Evolutionary conservation across 2,113 vertebrate species (phyloP).

Genomic region (Pseudonaja textilis): DNA sequence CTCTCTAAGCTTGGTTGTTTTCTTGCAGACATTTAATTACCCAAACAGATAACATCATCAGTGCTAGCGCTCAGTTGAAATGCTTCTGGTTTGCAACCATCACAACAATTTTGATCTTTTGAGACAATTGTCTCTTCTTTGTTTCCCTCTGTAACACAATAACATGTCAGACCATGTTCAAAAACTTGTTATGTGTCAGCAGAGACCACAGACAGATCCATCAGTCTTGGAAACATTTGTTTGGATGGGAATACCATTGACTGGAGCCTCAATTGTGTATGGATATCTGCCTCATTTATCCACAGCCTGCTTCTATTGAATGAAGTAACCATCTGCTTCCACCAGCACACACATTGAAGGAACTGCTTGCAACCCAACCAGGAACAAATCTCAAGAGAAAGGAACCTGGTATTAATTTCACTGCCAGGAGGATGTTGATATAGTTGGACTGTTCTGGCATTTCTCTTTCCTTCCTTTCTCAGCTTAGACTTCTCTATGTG

Average conservation of each 20-base stretch:
- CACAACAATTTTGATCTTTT: not conserved
- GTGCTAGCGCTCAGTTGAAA: not conserved
- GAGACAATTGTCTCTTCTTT: not conserved
- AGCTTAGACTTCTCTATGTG: not conserved
- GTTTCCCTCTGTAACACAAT: constrained; percentile 71
- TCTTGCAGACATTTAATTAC: not conserved
- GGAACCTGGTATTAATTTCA: not conserved
- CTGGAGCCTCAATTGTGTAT: constrained; percentile 74
- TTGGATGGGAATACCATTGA: constrained; percentile 81
- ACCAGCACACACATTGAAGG: not conserved
- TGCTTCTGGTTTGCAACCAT: not conserved
- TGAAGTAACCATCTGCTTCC: not conserved
- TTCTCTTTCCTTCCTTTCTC: accelerated
- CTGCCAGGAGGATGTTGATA: not conserved
- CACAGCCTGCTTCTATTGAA: constrained; percentile 65
- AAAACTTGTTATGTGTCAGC: constrained; percentile 74
- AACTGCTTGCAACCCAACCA: not conserved
- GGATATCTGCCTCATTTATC: constrained; percentile 81
- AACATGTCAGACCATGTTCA: constrained; percentile 71
- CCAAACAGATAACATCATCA: not conserved
- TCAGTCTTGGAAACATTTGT: constrained; percentile 77
- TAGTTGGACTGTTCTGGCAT: not conserved
- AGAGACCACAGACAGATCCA: constrained; percentile 66
- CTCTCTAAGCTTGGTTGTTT: not conserved
- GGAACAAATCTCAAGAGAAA: not conserved